A percentile compares a stretch with the other conserved stretches of the same genome.
These are phyloP conservation scores for Sphaerophoria taeniata DNA, from an alignment of 2,888 invertebrate genomes.

Conservation along the genomic window DNA sequence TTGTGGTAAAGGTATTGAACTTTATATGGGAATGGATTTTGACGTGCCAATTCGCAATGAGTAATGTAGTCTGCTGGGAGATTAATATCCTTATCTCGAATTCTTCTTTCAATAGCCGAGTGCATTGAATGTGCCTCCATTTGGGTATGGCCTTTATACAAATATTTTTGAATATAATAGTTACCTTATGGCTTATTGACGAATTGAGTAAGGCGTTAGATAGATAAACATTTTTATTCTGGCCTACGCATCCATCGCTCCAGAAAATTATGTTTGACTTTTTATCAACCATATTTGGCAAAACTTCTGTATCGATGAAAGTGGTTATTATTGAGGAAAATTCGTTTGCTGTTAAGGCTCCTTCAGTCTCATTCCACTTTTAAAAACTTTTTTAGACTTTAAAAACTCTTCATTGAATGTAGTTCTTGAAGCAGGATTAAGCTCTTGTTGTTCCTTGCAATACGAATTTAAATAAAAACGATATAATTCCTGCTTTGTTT, in stretches of 20 bases:
- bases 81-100: conserved; percentile 20
- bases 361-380: conserved; percentile 20
- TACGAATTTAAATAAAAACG: conserved; percentile 1
- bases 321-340: conserved; percentile 14
- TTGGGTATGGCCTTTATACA: conserved; percentile 21
- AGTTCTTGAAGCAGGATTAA: not conserved
- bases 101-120: conserved; percentile 28
- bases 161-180: conserved; percentile 21
- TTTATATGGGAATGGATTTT: conserved; percentile 25
- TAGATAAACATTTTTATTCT: conserved; percentile 3
- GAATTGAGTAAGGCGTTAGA: conserved; percentile 5
- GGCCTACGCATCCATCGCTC: conserved; percentile 13
- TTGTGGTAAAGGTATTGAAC: conserved; percentile 31
- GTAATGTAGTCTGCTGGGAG: conserved; percentile 12
- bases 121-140: conserved; percentile 27
- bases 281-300: not conserved
- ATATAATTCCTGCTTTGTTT: conserved; percentile 3
- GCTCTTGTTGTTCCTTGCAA: conserved; percentile 10
- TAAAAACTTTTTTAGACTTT: not conserved
- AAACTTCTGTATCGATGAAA: not conserved
- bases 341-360: conserved; percentile 10
- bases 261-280: conserved; percentile 6
- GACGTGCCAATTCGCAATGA: conserved; percentile 20
- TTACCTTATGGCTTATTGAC: not conserved
- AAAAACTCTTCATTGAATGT: conserved; percentile 1